Evolutionary conservation across 2,113 vertebrate species (phyloP), one percentile per base, ranked within the genome.

Genomic region (Peromyscus polionotus): DNA sequence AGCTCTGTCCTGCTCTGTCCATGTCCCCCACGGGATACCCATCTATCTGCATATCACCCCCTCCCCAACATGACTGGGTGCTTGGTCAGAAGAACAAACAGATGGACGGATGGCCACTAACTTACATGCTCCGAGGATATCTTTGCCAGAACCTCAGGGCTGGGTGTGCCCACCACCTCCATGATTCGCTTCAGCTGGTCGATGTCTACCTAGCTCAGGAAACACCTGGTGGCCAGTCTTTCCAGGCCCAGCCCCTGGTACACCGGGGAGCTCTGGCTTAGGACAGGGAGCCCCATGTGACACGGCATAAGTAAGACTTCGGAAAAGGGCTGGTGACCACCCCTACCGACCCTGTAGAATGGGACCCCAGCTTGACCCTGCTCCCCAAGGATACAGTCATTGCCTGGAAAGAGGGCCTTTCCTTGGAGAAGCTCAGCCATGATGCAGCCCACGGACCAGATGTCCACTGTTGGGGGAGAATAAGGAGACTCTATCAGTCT

Each of bases 391-490:
- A 99, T 99, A 99, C 99, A 99, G 98, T 99, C 99, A 26, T 98
- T 99, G 96, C 99, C 99, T 5, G 99, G 99, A 97, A 99, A 99
- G 42, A 99, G 99, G 90, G 99, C 99, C 98, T 99, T 99, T 76
- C 99, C 99, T 97, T 99, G 99, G 97, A 99, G 97, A 72, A 99
- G 98, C 96, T 99, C 99, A 77, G 99, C 99, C 99, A 99, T 99
- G 98, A 99, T 99, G 98, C 99, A 99, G 73, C 99, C 99, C 92
- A 99, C 99, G 0, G 99, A 99, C 99, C 99, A 99, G 98, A 99
- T 99, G 97, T 99, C 99, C 98, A 99, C 99, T 99, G 99, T 67
- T 98, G 65, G 51, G 65, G 51, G 48, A 63, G 33, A 2, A 8
- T 4, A n/a, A 70, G 42, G 5, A 0, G 4, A 8, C 10, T 85